Percentiles rank a stretch among this genome's conserved stretches.
These are phyloP conservation scores for Pangasius krempfi DNA, from an alignment of 2,797 vertebrate genomes.

Conservation along the genomic window DNA sequence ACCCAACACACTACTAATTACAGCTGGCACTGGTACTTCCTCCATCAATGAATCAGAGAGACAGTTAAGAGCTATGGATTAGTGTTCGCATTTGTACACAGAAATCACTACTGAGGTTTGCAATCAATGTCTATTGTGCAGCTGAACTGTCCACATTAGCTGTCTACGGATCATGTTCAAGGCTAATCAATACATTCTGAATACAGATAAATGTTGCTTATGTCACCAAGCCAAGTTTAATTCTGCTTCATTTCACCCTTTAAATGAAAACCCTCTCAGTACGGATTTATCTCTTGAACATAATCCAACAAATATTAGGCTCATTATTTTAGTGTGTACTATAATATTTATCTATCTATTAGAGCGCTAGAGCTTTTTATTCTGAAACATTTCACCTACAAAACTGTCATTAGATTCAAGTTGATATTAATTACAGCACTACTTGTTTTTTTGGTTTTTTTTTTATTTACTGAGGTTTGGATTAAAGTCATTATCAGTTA, in stretches of 20 bases:
- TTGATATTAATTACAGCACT: neutral
- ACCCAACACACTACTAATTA: constrained; percentile 1
- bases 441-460: too few species aligned
- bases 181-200: constrained; percentile 7
- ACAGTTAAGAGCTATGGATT: constrained; percentile 23
- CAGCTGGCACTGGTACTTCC: neutral
- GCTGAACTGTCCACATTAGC: constrained; percentile 21
- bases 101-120: constrained; percentile 31
- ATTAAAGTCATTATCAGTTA: neutral
- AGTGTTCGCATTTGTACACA: constrained; percentile 12
- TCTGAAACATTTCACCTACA: neutral
- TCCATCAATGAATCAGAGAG: constrained; percentile 3
- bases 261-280: neutral
- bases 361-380: neutral
- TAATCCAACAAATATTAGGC: neutral
- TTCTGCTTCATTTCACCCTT: neutral
- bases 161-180: constrained; percentile 21
- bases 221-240: constrained; percentile 3
- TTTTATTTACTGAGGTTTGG: neutral
- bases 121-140: constrained; percentile 32
- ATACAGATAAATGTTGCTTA: constrained; percentile 15
- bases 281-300: neutral
- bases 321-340: neutral
- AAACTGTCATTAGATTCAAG: neutral
- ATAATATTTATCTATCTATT: neutral